These are phyloP conservation scores for Sus scrofa DNA, from an alignment of 2,113 vertebrate genomes.

Conservation along the genomic window DNA sequence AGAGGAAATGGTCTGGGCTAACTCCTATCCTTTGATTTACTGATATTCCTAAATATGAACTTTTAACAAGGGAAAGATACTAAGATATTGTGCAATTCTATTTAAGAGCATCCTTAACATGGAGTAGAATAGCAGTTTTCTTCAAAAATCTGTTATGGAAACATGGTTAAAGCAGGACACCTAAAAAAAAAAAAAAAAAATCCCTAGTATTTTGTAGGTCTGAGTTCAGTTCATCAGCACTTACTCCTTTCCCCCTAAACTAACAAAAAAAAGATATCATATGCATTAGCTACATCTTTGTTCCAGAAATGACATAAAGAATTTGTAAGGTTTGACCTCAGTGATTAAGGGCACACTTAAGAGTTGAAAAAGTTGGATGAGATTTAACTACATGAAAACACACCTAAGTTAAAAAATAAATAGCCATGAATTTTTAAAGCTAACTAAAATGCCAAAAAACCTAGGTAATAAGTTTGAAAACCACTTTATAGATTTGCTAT, in stretches of 20 bases:
- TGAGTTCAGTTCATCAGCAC: conserved; percentile 4
- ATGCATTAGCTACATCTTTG: conserved; percentile 29
- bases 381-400: conserved; percentile 50
- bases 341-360: conserved; percentile 23
- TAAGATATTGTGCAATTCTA: neutral
- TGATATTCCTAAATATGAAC: conserved; percentile 7
- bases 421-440: neutral
- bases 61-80: conserved; percentile 1
- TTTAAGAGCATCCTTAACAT: conserved; percentile 13
- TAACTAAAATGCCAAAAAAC: conserved; percentile 36
- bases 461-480: neutral
- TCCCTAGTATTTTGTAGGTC: neutral
- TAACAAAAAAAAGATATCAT: conserved; percentile 39
- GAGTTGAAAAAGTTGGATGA: conserved; percentile 43
- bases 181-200: neutral
- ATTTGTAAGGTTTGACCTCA: conserved; percentile 6
- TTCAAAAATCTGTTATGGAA: conserved; percentile 30
- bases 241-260: conserved; percentile 52
- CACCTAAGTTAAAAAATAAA: conserved; percentile 3
- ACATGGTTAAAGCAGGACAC: neutral
- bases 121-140: neutral
- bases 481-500: neutral
- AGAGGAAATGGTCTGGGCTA: conserved; percentile 24
- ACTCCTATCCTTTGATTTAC: conserved; percentile 48
- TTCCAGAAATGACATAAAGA: conserved; percentile 55